These are phyloP conservation scores for Epinotia ramella DNA, from an alignment of 2,888 invertebrate species.

Conservation along the genomic window DNA sequence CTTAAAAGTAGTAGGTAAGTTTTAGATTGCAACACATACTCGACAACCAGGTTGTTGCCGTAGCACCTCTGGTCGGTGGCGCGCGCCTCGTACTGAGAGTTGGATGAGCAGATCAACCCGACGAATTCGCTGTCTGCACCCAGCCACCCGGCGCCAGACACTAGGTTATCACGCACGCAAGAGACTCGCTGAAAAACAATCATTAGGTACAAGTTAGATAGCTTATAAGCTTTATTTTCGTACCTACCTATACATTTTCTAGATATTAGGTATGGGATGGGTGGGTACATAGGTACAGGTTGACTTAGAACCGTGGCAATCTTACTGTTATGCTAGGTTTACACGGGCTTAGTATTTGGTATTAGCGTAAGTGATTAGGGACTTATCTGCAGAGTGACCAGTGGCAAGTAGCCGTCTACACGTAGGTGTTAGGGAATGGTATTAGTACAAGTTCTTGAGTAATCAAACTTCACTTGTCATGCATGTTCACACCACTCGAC, in stretches of 20 bases:
- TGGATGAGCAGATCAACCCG: conserved; percentile 69
- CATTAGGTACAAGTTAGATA: neutral
- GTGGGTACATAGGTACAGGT: no score
- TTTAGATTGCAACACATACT: conserved; percentile 56
- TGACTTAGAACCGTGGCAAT: no score
- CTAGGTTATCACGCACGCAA: conserved; percentile 63
- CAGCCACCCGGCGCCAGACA: conserved; percentile 71
- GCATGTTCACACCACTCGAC: no score
- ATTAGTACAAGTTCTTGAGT: no score
- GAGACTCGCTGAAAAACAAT: conserved; percentile 62
- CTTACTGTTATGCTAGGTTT: no score
- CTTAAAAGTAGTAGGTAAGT: neutral
- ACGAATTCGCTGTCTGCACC: conserved; percentile 67
- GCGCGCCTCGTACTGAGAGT: conserved; percentile 70
- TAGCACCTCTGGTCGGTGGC: conserved; percentile 73
- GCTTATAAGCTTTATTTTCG: neutral
- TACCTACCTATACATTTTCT: neutral
- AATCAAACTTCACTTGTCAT: no score
- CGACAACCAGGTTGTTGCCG: conserved; percentile 65
- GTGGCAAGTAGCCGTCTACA: no score
- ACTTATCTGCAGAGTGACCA: no score
- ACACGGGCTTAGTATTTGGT: no score
- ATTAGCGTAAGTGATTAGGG: no score
- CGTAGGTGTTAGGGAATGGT: no score
- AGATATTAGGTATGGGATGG: neutral